phyloP scores from a whole-genome alignment of 2,797 vertebrate species.

The Trichosurus vulpecula region DNA sequence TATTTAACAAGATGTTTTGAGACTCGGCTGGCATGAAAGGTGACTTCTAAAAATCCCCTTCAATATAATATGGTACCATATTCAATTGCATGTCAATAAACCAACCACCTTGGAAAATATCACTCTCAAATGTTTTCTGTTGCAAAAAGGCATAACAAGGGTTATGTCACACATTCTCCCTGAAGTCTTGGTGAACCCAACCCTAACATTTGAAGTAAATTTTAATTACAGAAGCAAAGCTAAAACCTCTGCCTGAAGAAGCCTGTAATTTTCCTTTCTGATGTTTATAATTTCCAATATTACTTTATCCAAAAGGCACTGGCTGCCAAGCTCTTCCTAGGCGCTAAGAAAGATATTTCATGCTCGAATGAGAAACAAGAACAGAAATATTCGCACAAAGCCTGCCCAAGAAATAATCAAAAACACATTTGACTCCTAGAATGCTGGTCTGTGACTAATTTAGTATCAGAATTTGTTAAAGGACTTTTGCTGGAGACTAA shows the following conservation, averaged over 20 bases:
- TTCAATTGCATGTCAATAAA: neutral
- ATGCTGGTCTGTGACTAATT: constrained; percentile 56
- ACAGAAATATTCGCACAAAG: constrained; percentile 50
- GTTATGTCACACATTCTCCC: neutral
- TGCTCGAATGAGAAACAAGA: constrained; percentile 22
- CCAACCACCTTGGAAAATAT: neutral
- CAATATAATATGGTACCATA: neutral
- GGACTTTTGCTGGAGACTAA: constrained; percentile 38
- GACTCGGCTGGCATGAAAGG: neutral
- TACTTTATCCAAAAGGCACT: constrained; percentile 41
- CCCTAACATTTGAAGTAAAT: constrained; percentile 37
- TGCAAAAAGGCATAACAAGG: neutral
- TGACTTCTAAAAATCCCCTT: neutral
- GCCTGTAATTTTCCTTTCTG: constrained; percentile 56
- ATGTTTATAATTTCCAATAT: constrained; percentile 44
- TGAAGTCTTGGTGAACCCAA: neutral
- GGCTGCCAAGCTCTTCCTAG: constrained; percentile 53
- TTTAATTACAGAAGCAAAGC: constrained; percentile 62
- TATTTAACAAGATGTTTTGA: neutral
- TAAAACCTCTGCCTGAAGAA: constrained; percentile 42
- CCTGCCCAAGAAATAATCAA: constrained; percentile 38
- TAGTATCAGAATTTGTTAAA: constrained; percentile 60
- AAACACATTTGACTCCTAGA: constrained; percentile 64
- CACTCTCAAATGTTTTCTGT: neutral
- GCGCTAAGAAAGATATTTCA: neutral